Evolutionary conservation across 30 jellyfish, hydroid and myxozoan genomes (phyloP).

Genomic region (Aurelia sp.): DNA sequence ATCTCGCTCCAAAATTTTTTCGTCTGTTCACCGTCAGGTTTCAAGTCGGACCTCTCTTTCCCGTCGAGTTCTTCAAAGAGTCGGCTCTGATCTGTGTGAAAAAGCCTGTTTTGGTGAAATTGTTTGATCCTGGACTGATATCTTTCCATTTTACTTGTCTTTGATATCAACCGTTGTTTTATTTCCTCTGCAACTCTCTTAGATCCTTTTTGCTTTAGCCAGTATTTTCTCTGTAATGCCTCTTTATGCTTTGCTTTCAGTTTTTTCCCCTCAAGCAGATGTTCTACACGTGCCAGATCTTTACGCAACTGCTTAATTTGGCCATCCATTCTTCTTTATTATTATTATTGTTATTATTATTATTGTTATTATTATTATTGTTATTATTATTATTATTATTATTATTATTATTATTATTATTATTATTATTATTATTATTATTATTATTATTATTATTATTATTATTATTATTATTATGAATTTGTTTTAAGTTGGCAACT

Average conservation of each 20-base stretch:
- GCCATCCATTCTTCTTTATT: slow-evolving; percentile 8
- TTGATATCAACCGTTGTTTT: slow-evolving; percentile 13
- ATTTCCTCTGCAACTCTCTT: slow-evolving; percentile 10
- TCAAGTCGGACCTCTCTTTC: slow-evolving; percentile 16
- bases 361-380: too few relatives aligned
- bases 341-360: too few relatives aligned
- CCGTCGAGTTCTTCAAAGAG: slow-evolving; percentile 1
- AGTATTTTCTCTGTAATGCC: background rate
- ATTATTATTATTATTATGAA: too few relatives aligned
- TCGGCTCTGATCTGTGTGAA: slow-evolving; percentile 37
- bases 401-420: too few relatives aligned
- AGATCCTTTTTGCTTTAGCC: slow-evolving; percentile 32
- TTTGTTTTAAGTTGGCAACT: too few relatives aligned
- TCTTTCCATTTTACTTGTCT: background rate
- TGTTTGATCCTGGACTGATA: slow-evolving; percentile 10
- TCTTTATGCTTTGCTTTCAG: too few relatives aligned
- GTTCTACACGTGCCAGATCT: too few relatives aligned
- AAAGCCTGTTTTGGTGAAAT: background rate
- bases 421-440: too few relatives aligned
- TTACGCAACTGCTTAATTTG: background rate
- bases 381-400: too few relatives aligned
- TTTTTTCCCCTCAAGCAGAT: too few relatives aligned
- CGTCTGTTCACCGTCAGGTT: slow-evolving; percentile 5
- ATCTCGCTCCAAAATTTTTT: slow-evolving; percentile 20
- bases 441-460: too few relatives aligned